These are phyloP conservation scores for Tragelaphus eurycerus DNA, from an alignment of 2,797 vertebrate species.

Conservation along the genomic window DNA sequence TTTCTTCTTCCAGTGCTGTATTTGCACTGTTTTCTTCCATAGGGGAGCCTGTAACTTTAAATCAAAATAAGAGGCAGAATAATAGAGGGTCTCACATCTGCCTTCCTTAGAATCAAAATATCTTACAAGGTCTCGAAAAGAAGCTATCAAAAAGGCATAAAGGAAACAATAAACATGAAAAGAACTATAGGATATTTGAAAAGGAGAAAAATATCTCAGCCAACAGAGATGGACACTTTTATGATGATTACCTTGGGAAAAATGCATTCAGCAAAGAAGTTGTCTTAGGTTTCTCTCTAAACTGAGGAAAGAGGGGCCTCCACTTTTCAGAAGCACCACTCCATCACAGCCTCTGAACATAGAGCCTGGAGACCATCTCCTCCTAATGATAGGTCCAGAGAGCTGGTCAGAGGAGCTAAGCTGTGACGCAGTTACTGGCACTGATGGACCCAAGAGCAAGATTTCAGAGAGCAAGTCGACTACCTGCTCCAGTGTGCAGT, in stretches of 20 bases:
- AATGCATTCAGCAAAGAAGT: slow-evolving; percentile 49
- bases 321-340: neutral
- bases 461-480: neutral
- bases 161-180: slow-evolving; percentile 73
- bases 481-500: neutral
- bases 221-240: slow-evolving; percentile 57
- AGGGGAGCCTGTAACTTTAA: slow-evolving; percentile 63
- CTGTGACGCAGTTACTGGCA: neutral
- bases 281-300: slow-evolving; percentile 40
- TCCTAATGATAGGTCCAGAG: neutral
- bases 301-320: neutral
- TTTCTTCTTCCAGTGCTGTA: slow-evolving; percentile 22
- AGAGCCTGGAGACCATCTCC: neutral
- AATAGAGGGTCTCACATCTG: slow-evolving; percentile 66
- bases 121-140: slow-evolving; percentile 64
- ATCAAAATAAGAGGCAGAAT: slow-evolving; percentile 75
- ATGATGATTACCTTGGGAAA: slow-evolving; percentile 60
- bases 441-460: neutral
- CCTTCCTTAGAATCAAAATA: slow-evolving; percentile 72
- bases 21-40: slow-evolving; percentile 65
- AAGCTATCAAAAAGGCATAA: slow-evolving; percentile 73
- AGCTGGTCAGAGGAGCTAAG: neutral
- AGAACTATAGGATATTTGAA: slow-evolving; percentile 69
- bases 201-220: slow-evolving; percentile 56
- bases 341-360: neutral